These are phyloP conservation scores for Mya arenaria DNA, from an alignment of 1,140 invertebrate genomes.

Conservation along the genomic window DNA sequence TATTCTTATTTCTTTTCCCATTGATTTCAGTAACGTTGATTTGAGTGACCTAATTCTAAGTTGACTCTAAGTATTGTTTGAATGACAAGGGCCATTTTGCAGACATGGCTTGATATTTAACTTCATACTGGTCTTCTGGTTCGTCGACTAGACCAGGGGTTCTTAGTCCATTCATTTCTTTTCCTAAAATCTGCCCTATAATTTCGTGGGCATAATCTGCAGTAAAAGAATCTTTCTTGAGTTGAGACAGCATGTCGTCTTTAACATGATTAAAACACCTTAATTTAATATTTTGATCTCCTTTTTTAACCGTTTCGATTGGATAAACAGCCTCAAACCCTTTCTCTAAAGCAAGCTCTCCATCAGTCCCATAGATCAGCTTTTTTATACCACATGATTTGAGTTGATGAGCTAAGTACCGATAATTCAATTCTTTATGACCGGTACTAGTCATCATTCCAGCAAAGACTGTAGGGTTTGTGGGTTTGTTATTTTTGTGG, in stretches of 20 bases:
- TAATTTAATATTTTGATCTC: constrained; percentile 25
- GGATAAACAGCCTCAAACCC: constrained; percentile 35
- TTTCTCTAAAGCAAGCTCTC: constrained; percentile 24
- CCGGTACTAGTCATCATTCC: constrained; percentile 39
- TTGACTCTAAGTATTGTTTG: constrained; percentile 38
- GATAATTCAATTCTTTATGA: constrained; percentile 31
- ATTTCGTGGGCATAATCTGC: constrained; percentile 2
- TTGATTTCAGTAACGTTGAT: constrained; percentile 22
- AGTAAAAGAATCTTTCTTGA: constrained; percentile 28
- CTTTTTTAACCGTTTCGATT: constrained; percentile 18
- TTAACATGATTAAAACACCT: constrained; percentile 44
- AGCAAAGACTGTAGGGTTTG: constrained; percentile 31
- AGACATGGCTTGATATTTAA: not conserved
- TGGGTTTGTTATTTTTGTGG: constrained; percentile 28
- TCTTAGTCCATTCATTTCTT: constrained; percentile 14
- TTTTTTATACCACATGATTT: constrained; percentile 43
- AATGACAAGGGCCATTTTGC: constrained; percentile 34
- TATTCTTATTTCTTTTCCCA: constrained; percentile 31
- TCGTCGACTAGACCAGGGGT: not conserved
- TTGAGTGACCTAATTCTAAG: constrained; percentile 19
- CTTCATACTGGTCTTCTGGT: not conserved
- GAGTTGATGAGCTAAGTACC: constrained; percentile 39
- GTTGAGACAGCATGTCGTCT: constrained; percentile 23
- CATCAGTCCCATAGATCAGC: constrained; percentile 37
- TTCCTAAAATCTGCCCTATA: not conserved